A percentile compares a stretch with the other conserved stretches of the same genome.
phyloP scores from a whole-genome alignment of 1,140 invertebrate species.

The Calephelis nemesis region DNA sequence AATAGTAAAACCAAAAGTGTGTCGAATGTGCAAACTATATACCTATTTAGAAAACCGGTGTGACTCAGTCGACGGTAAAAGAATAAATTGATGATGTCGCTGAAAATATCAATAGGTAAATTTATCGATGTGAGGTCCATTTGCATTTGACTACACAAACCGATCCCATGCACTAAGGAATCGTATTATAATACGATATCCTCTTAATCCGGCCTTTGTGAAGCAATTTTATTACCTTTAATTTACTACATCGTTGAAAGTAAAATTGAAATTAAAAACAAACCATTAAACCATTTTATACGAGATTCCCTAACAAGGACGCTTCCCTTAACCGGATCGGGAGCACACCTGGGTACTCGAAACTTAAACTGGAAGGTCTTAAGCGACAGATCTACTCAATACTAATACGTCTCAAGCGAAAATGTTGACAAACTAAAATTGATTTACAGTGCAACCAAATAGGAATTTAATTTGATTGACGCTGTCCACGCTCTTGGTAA shows the following conservation, averaged over 20 bases:
- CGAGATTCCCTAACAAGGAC: slow-evolving; percentile 76
- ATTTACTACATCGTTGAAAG: slow-evolving; percentile 62
- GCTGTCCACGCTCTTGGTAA: slow-evolving; percentile 24
- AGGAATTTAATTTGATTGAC: slow-evolving; percentile 37
- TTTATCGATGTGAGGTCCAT: not conserved
- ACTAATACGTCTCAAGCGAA: slow-evolving; percentile 40
- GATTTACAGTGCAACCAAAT: slow-evolving; percentile 23
- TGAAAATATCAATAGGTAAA: not conserved
- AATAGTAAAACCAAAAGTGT: too few species aligned
- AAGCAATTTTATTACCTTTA: slow-evolving; percentile 56
- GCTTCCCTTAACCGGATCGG: slow-evolving; percentile 77
- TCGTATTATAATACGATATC: slow-evolving; percentile 10
- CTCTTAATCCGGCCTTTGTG: slow-evolving; percentile 9
- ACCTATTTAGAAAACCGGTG: too few species aligned
- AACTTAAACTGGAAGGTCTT: slow-evolving; percentile 74
- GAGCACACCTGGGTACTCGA: slow-evolving; percentile 78
- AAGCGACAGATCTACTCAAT: slow-evolving; percentile 51
- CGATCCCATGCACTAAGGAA: slow-evolving; percentile 5
- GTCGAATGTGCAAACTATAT: too few species aligned
- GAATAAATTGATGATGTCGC: too few species aligned
- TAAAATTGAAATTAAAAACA: slow-evolving; percentile 78
- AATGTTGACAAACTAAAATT: slow-evolving; percentile 20
- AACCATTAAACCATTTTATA: slow-evolving; percentile 78
- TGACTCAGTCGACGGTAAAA: too few species aligned
- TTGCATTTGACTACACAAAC: slow-evolving; percentile 19